These are phyloP conservation scores for Notothenia rossii DNA, from an alignment of 2,113 vertebrate genomes.

Conservation along the genomic window DNA sequence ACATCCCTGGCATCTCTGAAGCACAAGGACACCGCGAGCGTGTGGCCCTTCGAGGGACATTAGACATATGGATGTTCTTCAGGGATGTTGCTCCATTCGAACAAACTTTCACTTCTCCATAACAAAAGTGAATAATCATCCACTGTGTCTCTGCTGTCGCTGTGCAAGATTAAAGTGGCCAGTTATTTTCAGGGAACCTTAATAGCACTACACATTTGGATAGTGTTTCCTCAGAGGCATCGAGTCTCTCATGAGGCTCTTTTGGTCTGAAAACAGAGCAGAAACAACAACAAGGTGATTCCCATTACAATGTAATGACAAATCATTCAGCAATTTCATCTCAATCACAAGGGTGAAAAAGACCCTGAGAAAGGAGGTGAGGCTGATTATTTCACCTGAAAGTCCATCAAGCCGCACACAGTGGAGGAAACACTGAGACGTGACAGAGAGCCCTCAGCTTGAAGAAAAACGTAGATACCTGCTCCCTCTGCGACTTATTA, in stretches of 20 bases:
- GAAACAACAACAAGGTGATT: constrained; percentile 59
- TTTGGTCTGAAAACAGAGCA: constrained; percentile 37
- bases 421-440: constrained; percentile 16
- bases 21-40: background rate
- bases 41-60: background rate
- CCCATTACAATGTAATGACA: constrained; percentile 56
- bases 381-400: constrained; percentile 56
- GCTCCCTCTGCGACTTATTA: constrained; percentile 25
- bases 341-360: constrained; percentile 42
- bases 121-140: constrained; percentile 2
- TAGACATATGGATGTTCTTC: background rate
- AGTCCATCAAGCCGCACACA: constrained; percentile 42
- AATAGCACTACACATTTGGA: constrained; percentile 41
- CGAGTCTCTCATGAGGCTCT: constrained; percentile 14
- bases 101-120: background rate
- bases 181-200: constrained; percentile 38
- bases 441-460: constrained; percentile 9
- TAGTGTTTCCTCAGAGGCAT: constrained; percentile 23
- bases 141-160: constrained; percentile 9
- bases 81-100: background rate
- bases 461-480: constrained; percentile 4
- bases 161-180: constrained; percentile 43
- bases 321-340: constrained; percentile 42
- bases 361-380: constrained; percentile 23
- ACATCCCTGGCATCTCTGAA: constrained; percentile 3